These are phyloP conservation scores for Otocyon megalotis DNA, from an alignment of 2,113 vertebrate genomes.

Conservation along the genomic window DNA sequence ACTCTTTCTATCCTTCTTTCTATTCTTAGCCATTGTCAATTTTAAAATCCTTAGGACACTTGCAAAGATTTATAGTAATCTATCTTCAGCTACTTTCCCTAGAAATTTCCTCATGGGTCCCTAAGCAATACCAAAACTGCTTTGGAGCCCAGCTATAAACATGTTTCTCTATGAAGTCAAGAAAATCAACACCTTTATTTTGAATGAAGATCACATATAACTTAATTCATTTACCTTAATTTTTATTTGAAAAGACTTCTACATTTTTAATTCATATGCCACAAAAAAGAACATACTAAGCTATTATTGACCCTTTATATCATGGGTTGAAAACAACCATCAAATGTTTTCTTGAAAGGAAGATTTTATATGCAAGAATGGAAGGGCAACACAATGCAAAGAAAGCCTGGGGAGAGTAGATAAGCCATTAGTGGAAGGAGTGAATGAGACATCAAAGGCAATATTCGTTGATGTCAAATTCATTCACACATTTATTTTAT, in stretches of 20 bases:
- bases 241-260: constrained; percentile 57
- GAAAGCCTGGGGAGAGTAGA: not conserved
- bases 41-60: constrained; percentile 29
- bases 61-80: constrained; percentile 11
- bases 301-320: constrained; percentile 23
- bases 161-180: constrained; percentile 38
- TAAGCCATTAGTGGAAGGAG: constrained; percentile 12
- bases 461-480: constrained; percentile 12
- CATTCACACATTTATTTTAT: not conserved
- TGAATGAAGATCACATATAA: not conserved
- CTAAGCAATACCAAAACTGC: not conserved
- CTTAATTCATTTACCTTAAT: constrained; percentile 22
- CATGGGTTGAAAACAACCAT: not conserved
- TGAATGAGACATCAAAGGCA: constrained; percentile 1
- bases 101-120: not conserved
- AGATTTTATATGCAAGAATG: not conserved
- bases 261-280: not conserved
- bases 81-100: not conserved
- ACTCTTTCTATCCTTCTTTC: not conserved
- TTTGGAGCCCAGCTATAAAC: constrained; percentile 19
- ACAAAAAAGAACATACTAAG: constrained; percentile 35
- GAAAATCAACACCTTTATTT: constrained; percentile 18
- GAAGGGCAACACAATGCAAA: constrained; percentile 26
- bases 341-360: constrained; percentile 15
- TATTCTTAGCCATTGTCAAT: not conserved